These are phyloP conservation scores for Drosophila repleta DNA, from an alignment of 1,140 invertebrate genomes.

Conservation along the genomic window DNA sequence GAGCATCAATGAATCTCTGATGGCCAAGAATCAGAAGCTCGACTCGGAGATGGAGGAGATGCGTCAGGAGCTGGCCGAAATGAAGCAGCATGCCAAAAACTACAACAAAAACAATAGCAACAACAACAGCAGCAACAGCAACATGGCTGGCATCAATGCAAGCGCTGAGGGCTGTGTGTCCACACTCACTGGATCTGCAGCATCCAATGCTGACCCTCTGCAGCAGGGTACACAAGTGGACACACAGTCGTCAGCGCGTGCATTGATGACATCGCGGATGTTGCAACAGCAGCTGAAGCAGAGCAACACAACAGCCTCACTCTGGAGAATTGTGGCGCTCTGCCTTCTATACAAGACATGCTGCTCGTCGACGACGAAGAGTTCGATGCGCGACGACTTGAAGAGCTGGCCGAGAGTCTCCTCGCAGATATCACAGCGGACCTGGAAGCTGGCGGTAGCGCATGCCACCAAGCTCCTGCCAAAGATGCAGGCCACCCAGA, in stretches of 20 bases:
- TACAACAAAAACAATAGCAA: conserved; percentile 30
- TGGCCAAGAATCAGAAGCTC: conserved; percentile 87
- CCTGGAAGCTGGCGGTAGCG: conserved; percentile 88
- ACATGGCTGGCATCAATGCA: conserved; percentile 74
- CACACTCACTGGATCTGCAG: conserved; percentile 89
- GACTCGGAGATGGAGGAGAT: conserved; percentile 85
- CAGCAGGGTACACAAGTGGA: conserved; percentile 90
- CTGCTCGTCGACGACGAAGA: conserved; percentile 88
- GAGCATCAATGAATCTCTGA: conserved; percentile 87
- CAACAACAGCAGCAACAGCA: conserved; percentile 20
- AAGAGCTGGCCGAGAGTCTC: conserved; percentile 91
- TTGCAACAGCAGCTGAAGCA: conserved; percentile 64
- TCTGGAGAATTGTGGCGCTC: conserved; percentile 88
- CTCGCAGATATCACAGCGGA: conserved; percentile 91
- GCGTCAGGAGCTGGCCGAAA: conserved; percentile 78
- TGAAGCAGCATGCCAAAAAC: conserved; percentile 63
- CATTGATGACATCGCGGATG: conserved; percentile 44
- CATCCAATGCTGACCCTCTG: conserved; percentile 90
- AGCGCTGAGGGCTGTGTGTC: conserved; percentile 86
- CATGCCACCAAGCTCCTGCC: conserved; percentile 81
- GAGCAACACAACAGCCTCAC: conserved; percentile 84
- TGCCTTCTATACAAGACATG: conserved; percentile 92
- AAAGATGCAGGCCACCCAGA: conserved; percentile 79
- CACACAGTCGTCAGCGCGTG: conserved; percentile 85
- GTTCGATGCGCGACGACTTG: conserved; percentile 88